phyloP scores from a whole-genome alignment of 2,113 vertebrate species.

The Glaucomys volans region DNA sequence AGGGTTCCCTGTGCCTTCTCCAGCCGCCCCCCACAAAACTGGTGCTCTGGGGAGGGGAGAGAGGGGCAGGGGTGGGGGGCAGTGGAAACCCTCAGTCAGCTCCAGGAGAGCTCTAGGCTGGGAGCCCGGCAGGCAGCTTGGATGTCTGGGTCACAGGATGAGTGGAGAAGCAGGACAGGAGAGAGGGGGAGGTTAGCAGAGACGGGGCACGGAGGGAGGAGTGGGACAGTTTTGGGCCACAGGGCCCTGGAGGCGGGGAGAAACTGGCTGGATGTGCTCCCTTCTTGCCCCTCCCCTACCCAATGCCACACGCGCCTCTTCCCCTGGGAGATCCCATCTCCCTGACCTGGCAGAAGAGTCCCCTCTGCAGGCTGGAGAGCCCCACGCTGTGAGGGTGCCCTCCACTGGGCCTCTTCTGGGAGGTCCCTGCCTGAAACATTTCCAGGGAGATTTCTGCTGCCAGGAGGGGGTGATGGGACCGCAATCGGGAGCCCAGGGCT shows the following conservation, averaged over 20 bases:
- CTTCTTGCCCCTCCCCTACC: slow-evolving; percentile 68
- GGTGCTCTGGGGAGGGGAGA: slow-evolving; percentile 88
- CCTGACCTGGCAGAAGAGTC: slow-evolving; percentile 56
- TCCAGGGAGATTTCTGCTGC: slow-evolving; percentile 52
- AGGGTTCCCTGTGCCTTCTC: slow-evolving; percentile 92
- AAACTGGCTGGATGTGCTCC: slow-evolving; percentile 36
- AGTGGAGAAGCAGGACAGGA: background rate
- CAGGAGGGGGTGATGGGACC: slow-evolving; percentile 75
- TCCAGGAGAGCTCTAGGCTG: slow-evolving; percentile 10
- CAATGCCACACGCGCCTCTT: slow-evolving; percentile 64
- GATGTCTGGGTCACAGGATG: slow-evolving; percentile 52
- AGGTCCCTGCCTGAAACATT: slow-evolving; percentile 38
- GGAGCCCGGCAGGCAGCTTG: slow-evolving; percentile 10
- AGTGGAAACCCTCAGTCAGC: slow-evolving; percentile 60
- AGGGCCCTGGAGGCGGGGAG: background rate
- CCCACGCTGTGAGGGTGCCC: slow-evolving; percentile 4
- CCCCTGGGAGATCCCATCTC: slow-evolving; percentile 79
- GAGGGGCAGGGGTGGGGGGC: slow-evolving; percentile 45
- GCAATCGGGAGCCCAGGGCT: slow-evolving; percentile 72
- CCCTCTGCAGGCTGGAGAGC: background rate
- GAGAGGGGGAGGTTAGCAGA: slow-evolving; percentile 57
- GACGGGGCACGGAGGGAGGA: background rate
- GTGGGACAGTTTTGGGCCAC: background rate
- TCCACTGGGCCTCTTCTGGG: slow-evolving; percentile 25
- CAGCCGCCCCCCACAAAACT: slow-evolving; percentile 94